Conservation (phyloP, 1,140 invertebrate genomes). For the Pseudomyrmex concolor region DNA sequence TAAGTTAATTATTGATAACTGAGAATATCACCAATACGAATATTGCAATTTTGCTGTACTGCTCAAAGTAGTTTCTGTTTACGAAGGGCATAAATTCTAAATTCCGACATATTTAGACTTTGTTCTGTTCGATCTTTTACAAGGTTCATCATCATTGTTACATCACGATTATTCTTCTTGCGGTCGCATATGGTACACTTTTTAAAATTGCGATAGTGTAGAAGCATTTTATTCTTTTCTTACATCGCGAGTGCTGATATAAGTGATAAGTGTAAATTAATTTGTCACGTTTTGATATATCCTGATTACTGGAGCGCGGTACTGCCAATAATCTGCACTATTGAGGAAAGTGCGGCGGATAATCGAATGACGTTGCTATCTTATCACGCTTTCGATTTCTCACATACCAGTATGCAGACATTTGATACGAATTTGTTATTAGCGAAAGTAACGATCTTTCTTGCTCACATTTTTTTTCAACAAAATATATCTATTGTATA, state of each 20-base stretch:
- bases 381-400: neutral
- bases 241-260: neutral
- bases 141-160: neutral
- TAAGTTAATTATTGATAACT: slow-evolving; percentile 27
- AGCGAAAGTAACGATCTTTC: neutral
- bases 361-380: slow-evolving; percentile 13
- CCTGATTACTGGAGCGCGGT: neutral
- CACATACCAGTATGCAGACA: neutral
- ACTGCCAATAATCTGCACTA: neutral
- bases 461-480: neutral
- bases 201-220: neutral
- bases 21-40: slow-evolving; percentile 5
- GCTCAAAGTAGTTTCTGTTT: too few relatives aligned
- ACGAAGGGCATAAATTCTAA: too few relatives aligned
- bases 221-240: neutral
- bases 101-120: too few relatives aligned
- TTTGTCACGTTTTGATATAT: slow-evolving; percentile 1
- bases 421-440: neutral
- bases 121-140: too few relatives aligned
- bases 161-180: neutral
- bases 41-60: neutral
- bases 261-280: slow-evolving; percentile 31
- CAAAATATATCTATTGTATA: neutral
- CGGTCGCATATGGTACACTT: neutral
- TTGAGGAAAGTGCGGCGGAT: neutral